These are phyloP conservation scores for Scolopax bukidnonensis DNA, from an alignment of 2,797 vertebrate species.

Conservation along the genomic window DNA sequence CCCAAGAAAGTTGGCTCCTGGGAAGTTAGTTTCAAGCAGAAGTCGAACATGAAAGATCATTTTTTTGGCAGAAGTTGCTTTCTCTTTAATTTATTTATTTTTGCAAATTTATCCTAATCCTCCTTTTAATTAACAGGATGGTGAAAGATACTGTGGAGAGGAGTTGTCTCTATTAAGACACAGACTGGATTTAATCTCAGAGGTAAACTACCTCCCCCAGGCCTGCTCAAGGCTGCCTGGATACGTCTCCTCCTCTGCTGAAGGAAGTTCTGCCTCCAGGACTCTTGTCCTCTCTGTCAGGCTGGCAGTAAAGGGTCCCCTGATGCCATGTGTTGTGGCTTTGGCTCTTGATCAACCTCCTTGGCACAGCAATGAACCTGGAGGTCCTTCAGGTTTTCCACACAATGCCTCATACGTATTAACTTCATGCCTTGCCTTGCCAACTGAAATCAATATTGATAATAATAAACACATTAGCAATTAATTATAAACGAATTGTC, in stretches of 20 bases:
- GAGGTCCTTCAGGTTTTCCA: background rate
- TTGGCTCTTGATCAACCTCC: background rate
- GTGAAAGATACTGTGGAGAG: conserved; percentile 25
- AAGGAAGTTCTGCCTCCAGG: background rate
- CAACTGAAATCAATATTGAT: conserved; percentile 29
- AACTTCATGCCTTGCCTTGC: background rate
- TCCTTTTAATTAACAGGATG: conserved; percentile 46
- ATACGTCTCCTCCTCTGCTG: background rate
- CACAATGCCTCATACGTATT: background rate
- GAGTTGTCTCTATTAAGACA: background rate
- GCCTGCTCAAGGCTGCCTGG: background rate
- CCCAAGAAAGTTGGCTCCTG: conserved; percentile 34
- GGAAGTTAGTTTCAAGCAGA: conserved; percentile 36
- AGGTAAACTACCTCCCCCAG: background rate
- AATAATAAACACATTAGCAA: conserved; percentile 10
- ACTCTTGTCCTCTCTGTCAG: background rate
- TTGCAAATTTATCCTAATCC: background rate
- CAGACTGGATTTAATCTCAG: conserved; percentile 35
- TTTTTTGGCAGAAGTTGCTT: conserved; percentile 61
- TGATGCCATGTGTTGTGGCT: background rate
- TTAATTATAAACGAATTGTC: conserved; percentile 8
- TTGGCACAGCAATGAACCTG: background rate
- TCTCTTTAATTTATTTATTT: conserved; percentile 48
- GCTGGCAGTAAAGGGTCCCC: background rate
- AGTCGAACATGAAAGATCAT: conserved; percentile 45